A percentile compares a stretch with the other conserved stretches of the same genome.
Evolutionary conservation across 2,888 invertebrate species (phyloP).

Genomic region (Cantharis flavilabris): DNA sequence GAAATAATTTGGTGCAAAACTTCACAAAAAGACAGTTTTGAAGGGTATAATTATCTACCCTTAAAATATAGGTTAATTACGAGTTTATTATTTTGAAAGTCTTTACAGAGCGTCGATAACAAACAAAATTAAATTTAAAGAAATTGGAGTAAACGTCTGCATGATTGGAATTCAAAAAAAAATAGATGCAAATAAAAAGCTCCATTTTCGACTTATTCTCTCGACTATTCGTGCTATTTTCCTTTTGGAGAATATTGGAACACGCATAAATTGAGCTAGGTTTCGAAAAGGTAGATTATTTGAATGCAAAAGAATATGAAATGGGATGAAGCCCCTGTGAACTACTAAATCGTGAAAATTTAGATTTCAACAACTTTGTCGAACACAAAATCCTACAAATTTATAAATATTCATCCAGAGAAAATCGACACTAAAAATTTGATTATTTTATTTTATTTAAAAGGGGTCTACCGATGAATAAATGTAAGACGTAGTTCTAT

Average conservation of each 20-base stretch:
- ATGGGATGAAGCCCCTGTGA: background rate
- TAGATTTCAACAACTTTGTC: background rate
- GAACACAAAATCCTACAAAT: background rate
- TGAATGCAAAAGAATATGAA: background rate
- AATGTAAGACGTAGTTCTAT: background rate
- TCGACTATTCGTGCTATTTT: background rate
- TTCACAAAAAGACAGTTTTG: background rate
- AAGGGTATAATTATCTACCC: background rate
- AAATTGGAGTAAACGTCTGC: background rate
- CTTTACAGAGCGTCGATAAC: background rate
- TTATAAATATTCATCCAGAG: background rate
- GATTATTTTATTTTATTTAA: background rate
- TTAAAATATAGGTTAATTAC: background rate
- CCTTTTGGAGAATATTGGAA: background rate
- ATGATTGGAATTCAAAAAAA: background rate
- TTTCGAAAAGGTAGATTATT: background rate
- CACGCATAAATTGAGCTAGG: background rate
- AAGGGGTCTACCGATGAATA: background rate
- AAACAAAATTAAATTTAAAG: background rate
- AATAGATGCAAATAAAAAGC: background rate
- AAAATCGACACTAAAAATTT: background rate
- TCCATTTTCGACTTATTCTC: background rate
- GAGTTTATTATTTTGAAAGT: background rate
- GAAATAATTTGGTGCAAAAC: background rate
- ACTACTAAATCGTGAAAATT: background rate